Base-by-base conservation (phyloP, 2,888 invertebrate genomes). In the Drosophila prolongata region DNA sequence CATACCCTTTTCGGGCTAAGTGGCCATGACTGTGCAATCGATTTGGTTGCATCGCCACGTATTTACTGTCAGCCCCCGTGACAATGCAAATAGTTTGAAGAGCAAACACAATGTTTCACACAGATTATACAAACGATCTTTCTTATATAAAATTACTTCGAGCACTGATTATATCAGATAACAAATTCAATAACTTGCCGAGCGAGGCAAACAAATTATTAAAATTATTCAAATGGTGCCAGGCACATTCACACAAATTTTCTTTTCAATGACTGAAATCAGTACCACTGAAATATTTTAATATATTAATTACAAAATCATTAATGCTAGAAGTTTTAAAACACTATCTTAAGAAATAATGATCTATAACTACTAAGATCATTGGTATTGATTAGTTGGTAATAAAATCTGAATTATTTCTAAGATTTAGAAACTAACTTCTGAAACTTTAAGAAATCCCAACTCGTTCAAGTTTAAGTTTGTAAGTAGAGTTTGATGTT, bases 1-100 rank as follows among this genome's bases (percentile, higher is more conserved):
- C 44, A 60, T 47, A 54, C 68, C 67, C 67, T 67, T 67, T 49
- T 37, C 9, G n/a, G 38, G 46, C 16, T 10, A 55, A 67, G 66
- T 66, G 68, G 55, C 55, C 68, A 55, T 68, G 55, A 55, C 55
- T 40, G 46, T 10, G 55, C 38, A 16, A 47, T 27, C 46, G 55
- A 55, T 55, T 47, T 30, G 66, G 68, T n/a, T 46, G 55, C 66
- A 67, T 38, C 30, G 35, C 38, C 24, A 34, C 62, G 27, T 61
- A 10, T 24, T 46, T 24, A 19, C 61, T 14, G 27, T 19, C 44
- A n/a, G 38, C 40, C 16, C 50, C 43, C 37, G 27, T 64, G 43
- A 62, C 62, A 49, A 42, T n/a, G 62, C 62, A 62, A 61, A 61
- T 62, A 49, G 9, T 8, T 42, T 42, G 8, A 14, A 42, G 68